Evolutionary conservation across 2,797 vertebrate species (phyloP), one percentile per base, ranked within the genome.

Genomic region (Lithobates pipiens): DNA sequence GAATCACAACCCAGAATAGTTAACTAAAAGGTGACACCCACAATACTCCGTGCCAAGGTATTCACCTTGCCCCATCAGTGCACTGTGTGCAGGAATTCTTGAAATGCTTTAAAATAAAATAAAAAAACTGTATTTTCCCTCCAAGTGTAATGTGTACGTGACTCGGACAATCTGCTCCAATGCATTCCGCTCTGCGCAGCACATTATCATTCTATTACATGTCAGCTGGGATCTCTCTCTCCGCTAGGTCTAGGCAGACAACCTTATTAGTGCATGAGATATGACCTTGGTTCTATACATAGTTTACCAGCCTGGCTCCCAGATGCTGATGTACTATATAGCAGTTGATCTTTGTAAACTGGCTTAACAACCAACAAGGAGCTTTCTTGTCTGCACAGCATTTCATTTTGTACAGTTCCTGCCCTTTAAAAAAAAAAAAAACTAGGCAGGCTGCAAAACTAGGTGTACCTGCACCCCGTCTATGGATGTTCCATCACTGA

Each of bases 261-360:
- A 65, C 73, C 54, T 32, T 77, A 69, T 77, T 85, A 57, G 69
- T 54, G 70, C 79, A 73, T n/a, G 11, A 84, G 57, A 67, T 25
- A 73, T 74, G 76, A 50, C 76, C 67, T 71, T 71, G n/a, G 46
- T 39, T 69, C 44, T 70, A 46, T 70, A 39, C 79, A 68, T 67
- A 71, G 68, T 27, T 78, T 79, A 74, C 69, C 69, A 46, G 54
- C 57, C 25, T 50, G 32, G 23, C 23, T 23, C 29, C 9, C 29
- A 39, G 8, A 65, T 68, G 44, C 72, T 85, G 73, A 76, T 77
- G 74, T 57, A 77, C 46, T 57, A 46, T 39, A 32, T 54, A 73
- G 46, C 76, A 46, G 44, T 39, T n/a, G 77, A 77, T 69, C 27
- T 5, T 32, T 72, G 54, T 29, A 72, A 44, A 84, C 61, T 71